Base-by-base conservation (phyloP, 2,797 vertebrate species). In the Bryconaethiops microstoma region DNA sequence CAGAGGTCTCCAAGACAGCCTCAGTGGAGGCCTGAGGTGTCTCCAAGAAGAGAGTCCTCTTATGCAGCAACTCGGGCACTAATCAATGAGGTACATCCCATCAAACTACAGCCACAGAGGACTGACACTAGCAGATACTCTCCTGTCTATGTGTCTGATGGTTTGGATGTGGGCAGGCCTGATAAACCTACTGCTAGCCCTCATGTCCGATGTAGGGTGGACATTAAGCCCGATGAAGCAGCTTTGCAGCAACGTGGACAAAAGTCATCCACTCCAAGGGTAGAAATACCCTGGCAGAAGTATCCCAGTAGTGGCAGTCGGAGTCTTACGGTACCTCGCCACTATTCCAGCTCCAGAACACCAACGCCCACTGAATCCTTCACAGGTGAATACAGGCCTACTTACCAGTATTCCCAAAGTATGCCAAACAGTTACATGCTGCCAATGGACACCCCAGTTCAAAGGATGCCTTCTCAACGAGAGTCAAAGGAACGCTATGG, bases 21-120 rank as follows among this genome's bases (percentile, higher is more conserved):
- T 0, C 90, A 91, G 23, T 93, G 91, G 86, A 92, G 89, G 85
- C 74, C 89, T 0, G 96, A 97, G 77, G 90, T 89, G 8, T 98
- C 97, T 0, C 96, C 96, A 0, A 95, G 93, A 81, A 92, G 93
- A n/a, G 97, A 98, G 42, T 88, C 91, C 5, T 87, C 92, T 29
- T 92, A 95, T 59, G 88, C 92, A 4, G 91, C 95, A 2, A 90
- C 93, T 77, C 92, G 94, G 84, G 92, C 91, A 0, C 91, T 96
- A 39, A 92, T 96, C 86, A 96, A 96, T 29, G 97, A 98, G 80
- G 94, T 98, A 64, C 97, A 98, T 80, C 97, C 97, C 69, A 95
- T 97, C 89, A 98, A 98, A 84, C 91, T 99, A 81, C 97, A 98
- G 91, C 97, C 97, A 0, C 97, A 98, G 88, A 94, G 94, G 40